Evolutionary conservation across 2,113 vertebrate genomes (phyloP).

Genomic region (Scortum barcoo): DNA sequence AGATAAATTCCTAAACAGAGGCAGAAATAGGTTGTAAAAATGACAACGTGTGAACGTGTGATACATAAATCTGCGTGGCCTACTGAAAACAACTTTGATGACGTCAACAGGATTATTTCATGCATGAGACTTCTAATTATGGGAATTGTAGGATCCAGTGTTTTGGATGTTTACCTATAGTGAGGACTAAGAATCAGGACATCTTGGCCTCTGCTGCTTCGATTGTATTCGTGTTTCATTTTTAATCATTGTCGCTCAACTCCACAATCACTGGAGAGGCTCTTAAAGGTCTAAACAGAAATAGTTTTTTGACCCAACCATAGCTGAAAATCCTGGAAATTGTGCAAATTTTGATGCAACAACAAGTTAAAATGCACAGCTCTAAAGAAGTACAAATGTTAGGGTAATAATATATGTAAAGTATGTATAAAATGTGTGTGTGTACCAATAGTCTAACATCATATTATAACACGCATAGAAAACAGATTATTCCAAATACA

Average conservation of each 20-base stretch:
- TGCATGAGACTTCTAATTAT: neutral
- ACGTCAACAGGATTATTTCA: too few species aligned
- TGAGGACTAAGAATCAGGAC: neutral
- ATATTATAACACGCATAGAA: neutral
- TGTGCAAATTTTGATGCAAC: neutral
- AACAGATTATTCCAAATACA: neutral
- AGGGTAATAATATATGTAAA: too few species aligned
- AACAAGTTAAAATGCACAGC: neutral
- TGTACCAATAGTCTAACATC: neutral
- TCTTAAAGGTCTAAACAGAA: neutral
- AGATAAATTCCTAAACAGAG: too few species aligned
- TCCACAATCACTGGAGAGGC: neutral
- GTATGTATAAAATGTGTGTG: too few species aligned
- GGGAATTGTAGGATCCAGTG: neutral
- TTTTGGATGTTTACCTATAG: neutral
- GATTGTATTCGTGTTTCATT: neutral
- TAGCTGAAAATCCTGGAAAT: neutral
- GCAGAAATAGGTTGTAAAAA: too few species aligned
- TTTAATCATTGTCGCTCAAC: neutral
- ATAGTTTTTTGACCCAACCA: too few species aligned
- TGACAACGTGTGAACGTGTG: too few species aligned
- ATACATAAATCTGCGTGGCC: too few species aligned
- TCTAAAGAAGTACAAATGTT: neutral
- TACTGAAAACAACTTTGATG: too few species aligned
- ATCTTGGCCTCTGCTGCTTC: neutral